Conservation (phyloP, 2,113 vertebrate species). For the Herpetotheres cachinnans region DNA sequence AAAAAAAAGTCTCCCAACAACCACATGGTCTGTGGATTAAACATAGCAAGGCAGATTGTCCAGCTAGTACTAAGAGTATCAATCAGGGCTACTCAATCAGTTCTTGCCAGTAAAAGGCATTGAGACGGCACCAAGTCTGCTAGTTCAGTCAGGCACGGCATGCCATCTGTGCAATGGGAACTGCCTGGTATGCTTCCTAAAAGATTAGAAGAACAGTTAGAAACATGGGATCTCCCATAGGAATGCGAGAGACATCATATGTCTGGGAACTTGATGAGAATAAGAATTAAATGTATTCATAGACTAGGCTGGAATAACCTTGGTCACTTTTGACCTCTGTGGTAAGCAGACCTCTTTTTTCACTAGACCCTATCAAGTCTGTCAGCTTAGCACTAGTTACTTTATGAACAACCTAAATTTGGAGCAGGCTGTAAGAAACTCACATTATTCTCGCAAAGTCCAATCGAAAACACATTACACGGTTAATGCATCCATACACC, state of each 20-base stretch:
- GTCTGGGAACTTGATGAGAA: background rate
- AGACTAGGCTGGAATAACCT: background rate
- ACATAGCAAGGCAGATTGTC: conserved; percentile 63
- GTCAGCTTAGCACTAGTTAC: background rate
- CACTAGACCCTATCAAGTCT: background rate
- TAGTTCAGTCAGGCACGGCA: conserved; percentile 18
- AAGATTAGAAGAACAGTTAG: background rate
- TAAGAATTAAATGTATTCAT: background rate
- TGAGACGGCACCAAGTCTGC: conserved; percentile 19
- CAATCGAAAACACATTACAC: conserved; percentile 12
- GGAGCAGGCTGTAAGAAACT: conserved; percentile 4
- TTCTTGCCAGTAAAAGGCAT: conserved; percentile 26
- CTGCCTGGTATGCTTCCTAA: conserved; percentile 2
- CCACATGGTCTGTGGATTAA: conserved; percentile 59
- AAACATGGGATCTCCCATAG: conserved; percentile 27
- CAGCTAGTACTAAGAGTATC: conserved; percentile 45
- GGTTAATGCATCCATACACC: conserved; percentile 31
- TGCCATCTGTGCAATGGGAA: conserved; percentile 37
- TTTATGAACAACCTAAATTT: conserved; percentile 26
- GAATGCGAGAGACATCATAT: background rate
- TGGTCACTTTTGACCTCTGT: background rate
- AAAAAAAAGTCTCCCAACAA: conserved; percentile 23
- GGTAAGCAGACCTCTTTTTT: background rate
- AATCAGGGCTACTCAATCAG: conserved; percentile 31
- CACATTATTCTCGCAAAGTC: background rate